Percentiles rank a stretch among this genome's conserved stretches.
Conservation (phyloP, 2,113 vertebrate species). For the Halcyon malimbica region DNA sequence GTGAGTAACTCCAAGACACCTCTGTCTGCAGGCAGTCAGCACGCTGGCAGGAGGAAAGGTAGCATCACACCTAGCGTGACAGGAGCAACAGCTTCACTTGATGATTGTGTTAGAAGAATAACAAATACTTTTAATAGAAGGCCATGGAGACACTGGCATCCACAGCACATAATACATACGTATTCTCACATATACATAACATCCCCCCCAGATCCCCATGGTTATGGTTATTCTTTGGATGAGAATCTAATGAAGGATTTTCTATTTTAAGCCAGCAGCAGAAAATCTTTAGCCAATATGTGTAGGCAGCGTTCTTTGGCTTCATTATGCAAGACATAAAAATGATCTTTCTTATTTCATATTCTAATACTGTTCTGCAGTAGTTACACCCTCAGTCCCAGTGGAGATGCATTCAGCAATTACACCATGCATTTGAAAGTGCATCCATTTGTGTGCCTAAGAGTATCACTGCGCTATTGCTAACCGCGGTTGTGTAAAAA, state of each 20-base stretch:
- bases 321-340: background rate
- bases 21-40: background rate
- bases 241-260: background rate
- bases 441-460: background rate
- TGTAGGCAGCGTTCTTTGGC: background rate
- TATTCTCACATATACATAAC: background rate
- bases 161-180: background rate
- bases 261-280: background rate
- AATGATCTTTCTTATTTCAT: background rate
- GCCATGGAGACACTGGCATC: background rate
- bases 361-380: background rate
- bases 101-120: background rate
- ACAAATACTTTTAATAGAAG: background rate
- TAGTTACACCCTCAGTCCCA: background rate
- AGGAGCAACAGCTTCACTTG: background rate
- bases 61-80: background rate
- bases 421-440: background rate
- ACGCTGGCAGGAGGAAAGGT: background rate
- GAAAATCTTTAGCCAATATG: background rate
- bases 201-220: background rate
- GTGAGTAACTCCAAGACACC: accelerated
- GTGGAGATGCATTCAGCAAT: background rate
- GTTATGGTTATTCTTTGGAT: background rate
- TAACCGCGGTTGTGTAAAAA: background rate
- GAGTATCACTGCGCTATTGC: background rate